Evolutionary conservation across 2,797 vertebrate species (phyloP), one percentile per base, ranked within the genome.

Genomic region (Cuniculus paca): DNA sequence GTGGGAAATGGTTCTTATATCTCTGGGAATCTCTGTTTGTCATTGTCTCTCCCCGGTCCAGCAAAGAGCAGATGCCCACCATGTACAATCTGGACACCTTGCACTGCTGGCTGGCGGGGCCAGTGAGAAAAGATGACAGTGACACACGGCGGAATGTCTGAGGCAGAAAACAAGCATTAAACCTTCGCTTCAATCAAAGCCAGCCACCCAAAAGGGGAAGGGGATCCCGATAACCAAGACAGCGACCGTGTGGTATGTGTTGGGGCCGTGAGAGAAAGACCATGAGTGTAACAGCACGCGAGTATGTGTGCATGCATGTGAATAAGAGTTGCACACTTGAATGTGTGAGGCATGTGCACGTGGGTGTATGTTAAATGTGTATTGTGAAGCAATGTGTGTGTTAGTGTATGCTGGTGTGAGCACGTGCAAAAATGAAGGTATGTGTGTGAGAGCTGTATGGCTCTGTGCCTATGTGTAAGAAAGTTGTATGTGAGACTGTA

Each of bases 21-120:
- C 48, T 95, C 60, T 3, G 52, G 56, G 61, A 90, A 19, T 78
- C 88, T 81, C 63, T 78, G 45, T 45, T 68, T 61, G 74, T 80
- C 50, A 19, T 13, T 42, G 26, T 85, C 82, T 50, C 61, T 10
- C 50, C 36, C 58, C 9, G 39, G 79, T 72, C 70, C 34, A 52
- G 22, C 52, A 48, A 86, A 50, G 0, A 74, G 48, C 20, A 42
- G 42, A 34, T 24, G 12, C 45, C 5, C 36, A 36, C 36, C 75
- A 2, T 45, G 63, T 28, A 16, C 31, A 12, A 8, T 13, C 42
- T 58, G 26, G 34, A 80, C 45, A 14, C 16, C 5, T 28, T 26
- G 17, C 0, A 0, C 28, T 52, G 1, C 6, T 42, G 2, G 4
- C 48, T 13, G 52, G 42, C 4, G 0, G 28, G 3, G 0, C 58